Conservation (phyloP, 1,140 invertebrate genomes). For the Gerris buenoi region DNA sequence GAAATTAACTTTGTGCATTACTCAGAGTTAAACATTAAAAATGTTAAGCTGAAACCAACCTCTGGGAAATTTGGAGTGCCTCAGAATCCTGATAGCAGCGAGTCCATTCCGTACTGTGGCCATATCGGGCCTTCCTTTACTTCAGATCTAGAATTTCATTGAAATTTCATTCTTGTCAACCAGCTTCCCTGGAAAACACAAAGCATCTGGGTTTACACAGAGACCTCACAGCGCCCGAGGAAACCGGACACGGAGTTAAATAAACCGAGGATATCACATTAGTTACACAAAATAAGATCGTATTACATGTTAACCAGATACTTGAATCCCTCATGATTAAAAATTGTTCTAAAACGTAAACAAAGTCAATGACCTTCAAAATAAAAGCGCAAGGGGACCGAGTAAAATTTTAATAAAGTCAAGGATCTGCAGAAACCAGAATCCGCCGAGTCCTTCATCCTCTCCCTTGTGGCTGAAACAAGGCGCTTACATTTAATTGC, state of each 20-base stretch:
- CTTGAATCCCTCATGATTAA: background rate
- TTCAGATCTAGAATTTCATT: background rate
- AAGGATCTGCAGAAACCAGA: too few species aligned
- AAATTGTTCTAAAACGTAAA: background rate
- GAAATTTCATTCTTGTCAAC: background rate
- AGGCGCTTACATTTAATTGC: too few species aligned
- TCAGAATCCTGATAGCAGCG: conserved; percentile 12
- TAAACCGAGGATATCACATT: background rate
- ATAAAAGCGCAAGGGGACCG: too few species aligned
- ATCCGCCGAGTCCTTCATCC: too few species aligned
- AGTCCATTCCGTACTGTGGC: conserved; percentile 15
- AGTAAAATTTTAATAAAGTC: too few species aligned
- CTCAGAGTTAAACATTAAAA: background rate
- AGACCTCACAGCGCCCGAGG: too few species aligned
- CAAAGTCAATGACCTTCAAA: background rate
- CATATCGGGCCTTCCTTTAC: conserved; percentile 8
- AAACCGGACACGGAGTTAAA: too few species aligned
- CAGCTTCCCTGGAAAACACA: background rate
- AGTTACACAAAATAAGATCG: background rate
- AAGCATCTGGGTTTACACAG: background rate
- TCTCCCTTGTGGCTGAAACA: too few species aligned
- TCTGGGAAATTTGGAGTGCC: conserved; percentile 6
- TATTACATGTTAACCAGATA: background rate
- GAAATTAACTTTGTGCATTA: background rate
- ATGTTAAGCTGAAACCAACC: conserved; percentile 9